phyloP scores from a whole-genome alignment of 1,140 invertebrate species.

The Zaprionus kolodkinae region DNA sequence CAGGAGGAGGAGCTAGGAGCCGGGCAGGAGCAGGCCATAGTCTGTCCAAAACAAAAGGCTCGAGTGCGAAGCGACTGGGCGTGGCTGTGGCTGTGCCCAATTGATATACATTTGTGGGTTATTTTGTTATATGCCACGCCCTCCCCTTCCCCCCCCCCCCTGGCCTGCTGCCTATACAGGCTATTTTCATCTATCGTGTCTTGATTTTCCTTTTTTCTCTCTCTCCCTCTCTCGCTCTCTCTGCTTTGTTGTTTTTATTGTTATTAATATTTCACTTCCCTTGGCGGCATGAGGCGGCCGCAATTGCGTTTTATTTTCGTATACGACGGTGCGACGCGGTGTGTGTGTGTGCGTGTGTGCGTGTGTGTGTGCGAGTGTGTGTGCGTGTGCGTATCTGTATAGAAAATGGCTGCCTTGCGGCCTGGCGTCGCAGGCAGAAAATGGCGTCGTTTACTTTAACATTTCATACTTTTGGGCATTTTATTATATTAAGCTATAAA shows the following conservation, averaged over 20 bases:
- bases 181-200: constrained; percentile 46
- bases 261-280: constrained; percentile 54
- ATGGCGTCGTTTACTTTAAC: constrained; percentile 51
- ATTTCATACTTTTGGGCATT: constrained; percentile 51
- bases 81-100: constrained; percentile 14
- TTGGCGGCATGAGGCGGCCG: neutral
- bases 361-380: neutral
- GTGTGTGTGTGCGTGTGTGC: neutral
- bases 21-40: neutral
- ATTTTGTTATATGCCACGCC: constrained; percentile 16
- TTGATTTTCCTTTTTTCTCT: constrained; percentile 28
- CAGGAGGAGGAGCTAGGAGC: neutral
- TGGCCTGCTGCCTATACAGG: constrained; percentile 9
- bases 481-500: constrained; percentile 69
- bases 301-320: constrained; percentile 46
- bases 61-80: constrained; percentile 13
- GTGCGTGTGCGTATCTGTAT: constrained; percentile 2
- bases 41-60: constrained; percentile 13
- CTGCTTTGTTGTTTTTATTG: constrained; percentile 46
- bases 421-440: constrained; percentile 37
- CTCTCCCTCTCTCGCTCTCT: constrained; percentile 11
- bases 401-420: constrained; percentile 37
- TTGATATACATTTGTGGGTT: constrained; percentile 28
- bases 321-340: neutral
- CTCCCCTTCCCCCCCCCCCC: too few relatives aligned